Percentiles rank a stretch among this genome's conserved stretches.
These are phyloP conservation scores for Cynopterus sphinx DNA, from an alignment of 2,797 vertebrate genomes.

Conservation along the genomic window DNA sequence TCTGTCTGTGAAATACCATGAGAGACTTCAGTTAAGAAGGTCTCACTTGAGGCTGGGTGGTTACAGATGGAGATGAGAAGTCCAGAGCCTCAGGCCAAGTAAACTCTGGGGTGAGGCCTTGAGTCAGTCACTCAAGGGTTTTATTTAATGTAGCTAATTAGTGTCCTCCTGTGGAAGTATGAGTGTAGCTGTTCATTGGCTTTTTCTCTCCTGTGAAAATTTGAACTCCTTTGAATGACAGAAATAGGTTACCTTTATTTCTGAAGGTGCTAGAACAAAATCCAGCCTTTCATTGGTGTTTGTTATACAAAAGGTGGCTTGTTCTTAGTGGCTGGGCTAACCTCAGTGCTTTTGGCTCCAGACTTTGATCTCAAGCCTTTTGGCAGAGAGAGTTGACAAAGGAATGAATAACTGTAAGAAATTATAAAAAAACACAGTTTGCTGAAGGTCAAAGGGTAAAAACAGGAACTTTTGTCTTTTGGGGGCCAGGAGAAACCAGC, in stretches of 20 bases:
- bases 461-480: conserved; percentile 26
- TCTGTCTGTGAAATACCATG: neutral
- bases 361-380: conserved; percentile 22
- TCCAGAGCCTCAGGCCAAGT: neutral
- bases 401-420: neutral
- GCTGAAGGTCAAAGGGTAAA: neutral
- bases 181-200: neutral
- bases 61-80: neutral
- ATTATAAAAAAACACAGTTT: conserved; percentile 21
- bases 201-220: conserved; percentile 23
- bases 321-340: neutral
- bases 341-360: conserved; percentile 13
- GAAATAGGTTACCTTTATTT: conserved; percentile 66
- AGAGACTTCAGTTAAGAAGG: neutral
- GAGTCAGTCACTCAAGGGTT: neutral
- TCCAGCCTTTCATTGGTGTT: neutral
- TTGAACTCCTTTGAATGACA: conserved; percentile 13
- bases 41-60: neutral
- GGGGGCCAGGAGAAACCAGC: neutral
- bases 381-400: neutral
- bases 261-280: conserved; percentile 14
- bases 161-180: neutral
- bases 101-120: neutral
- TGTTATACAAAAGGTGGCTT: neutral
- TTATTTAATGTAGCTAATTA: neutral